A percentile compares a stretch with the other conserved stretches of the same genome.
Conservation (phyloP, 2,888 invertebrate species). For the Syrista parreyssii region DNA sequence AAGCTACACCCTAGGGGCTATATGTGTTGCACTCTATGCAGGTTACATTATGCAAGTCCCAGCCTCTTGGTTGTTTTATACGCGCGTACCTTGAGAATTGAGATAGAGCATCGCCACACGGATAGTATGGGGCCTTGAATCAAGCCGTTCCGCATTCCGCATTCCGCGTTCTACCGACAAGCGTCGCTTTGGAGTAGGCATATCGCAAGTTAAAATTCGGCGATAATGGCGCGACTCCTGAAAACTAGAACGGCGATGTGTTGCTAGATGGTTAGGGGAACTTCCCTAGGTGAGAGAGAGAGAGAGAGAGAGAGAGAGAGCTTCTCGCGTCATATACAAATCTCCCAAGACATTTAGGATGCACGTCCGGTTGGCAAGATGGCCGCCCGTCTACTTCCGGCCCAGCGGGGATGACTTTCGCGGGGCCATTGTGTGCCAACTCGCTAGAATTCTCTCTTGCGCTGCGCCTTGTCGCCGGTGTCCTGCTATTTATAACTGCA, state of each 20-base stretch:
- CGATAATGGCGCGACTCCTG: not conserved
- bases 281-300: not conserved
- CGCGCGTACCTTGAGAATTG: not conserved
- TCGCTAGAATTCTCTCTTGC: constrained; percentile 18
- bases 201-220: not conserved
- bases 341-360: constrained; percentile 59
- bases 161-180: not conserved
- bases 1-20: not conserved
- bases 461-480: constrained; percentile 3
- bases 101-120: not conserved
- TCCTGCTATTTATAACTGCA: constrained; percentile 5
- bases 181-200: not conserved
- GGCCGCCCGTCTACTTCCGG: constrained; percentile 58
- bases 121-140: not conserved
- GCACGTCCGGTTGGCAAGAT: constrained; percentile 59
- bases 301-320: not conserved
- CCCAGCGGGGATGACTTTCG: constrained; percentile 45
- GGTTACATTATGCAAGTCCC: not conserved
- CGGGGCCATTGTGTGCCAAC: constrained; percentile 50
- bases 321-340: constrained; percentile 46
- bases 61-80: constrained; percentile 1
- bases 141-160: not conserved
- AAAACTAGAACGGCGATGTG: not conserved
- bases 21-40: not conserved
- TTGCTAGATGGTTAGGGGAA: not conserved